These are phyloP conservation scores for Nephila pilipes DNA, from an alignment of 1,140 invertebrate species.

Conservation along the genomic window DNA sequence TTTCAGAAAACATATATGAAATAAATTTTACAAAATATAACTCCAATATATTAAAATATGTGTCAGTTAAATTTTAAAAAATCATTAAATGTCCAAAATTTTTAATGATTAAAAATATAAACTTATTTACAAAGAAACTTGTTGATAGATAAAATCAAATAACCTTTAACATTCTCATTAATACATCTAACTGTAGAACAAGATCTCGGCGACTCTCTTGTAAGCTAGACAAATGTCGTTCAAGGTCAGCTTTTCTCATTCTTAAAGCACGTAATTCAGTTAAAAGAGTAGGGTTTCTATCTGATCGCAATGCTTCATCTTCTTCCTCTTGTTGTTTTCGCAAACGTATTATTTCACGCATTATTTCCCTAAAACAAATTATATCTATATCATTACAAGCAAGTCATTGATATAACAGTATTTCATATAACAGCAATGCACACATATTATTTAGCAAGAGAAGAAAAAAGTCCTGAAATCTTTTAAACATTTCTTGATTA, in stretches of 20 bases:
- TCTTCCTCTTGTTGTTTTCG: conserved; percentile 81
- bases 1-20: too few relatives aligned
- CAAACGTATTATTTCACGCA: conserved; percentile 96
- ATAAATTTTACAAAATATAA: too few relatives aligned
- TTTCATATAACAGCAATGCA: neutral
- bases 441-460: too few relatives aligned
- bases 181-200: conserved; percentile 96
- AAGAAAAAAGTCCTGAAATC: too few relatives aligned
- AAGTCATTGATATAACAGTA: neutral
- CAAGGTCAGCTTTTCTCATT: conserved; percentile 96
- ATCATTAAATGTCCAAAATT: too few relatives aligned
- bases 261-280: conserved; percentile 93
- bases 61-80: too few relatives aligned
- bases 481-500: too few relatives aligned
- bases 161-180: conserved; percentile 96
- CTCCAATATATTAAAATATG: too few relatives aligned
- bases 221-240: conserved; percentile 93
- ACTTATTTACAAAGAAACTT: too few relatives aligned
- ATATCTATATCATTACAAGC: too few relatives aligned
- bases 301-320: conserved; percentile 61
- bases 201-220: conserved; percentile 95
- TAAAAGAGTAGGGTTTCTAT: conserved; percentile 91
- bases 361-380: conserved; percentile 87
- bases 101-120: too few relatives aligned
- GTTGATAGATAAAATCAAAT: neutral